Conservation (phyloP, 2,888 invertebrate species). For the Eupithecia dodoneata region DNA sequence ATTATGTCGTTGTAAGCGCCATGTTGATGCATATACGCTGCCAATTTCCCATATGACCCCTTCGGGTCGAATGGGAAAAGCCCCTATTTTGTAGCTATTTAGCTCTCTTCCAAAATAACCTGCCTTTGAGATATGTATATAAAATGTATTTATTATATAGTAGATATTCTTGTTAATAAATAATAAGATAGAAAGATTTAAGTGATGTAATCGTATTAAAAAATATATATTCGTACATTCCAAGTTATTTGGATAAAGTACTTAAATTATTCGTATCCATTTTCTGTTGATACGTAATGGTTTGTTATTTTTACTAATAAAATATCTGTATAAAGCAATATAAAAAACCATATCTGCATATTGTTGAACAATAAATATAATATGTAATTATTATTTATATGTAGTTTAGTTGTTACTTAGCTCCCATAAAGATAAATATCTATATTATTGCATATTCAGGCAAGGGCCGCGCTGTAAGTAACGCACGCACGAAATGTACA, state of each 20-base stretch:
- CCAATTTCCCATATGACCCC: not conserved
- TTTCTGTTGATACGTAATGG: not conserved
- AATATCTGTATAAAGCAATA: slow-evolving; percentile 9
- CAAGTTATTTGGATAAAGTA: not conserved
- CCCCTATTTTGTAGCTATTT: slow-evolving; percentile 1
- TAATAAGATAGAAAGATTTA: not conserved
- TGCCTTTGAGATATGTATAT: not conserved
- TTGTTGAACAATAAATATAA: slow-evolving; percentile 14
- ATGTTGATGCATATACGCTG: not conserved
- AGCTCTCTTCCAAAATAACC: slow-evolving; percentile 5
- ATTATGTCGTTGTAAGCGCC: not conserved
- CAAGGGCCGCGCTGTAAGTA: not conserved
- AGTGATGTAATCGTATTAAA: not conserved
- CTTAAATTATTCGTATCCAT: not conserved
- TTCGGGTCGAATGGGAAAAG: not conserved
- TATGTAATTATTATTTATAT: not conserved
- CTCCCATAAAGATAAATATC: not conserved
- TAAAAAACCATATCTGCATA: slow-evolving; percentile 12
- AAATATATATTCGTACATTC: not conserved
- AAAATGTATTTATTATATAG: not conserved
- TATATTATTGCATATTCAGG: not conserved
- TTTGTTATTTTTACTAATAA: not conserved
- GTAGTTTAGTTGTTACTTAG: slow-evolving; percentile 1
- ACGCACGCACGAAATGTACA: too few species aligned
- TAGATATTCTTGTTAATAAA: not conserved